Percentiles rank a stretch among this genome's conserved stretches.
Evolutionary conservation across 2,113 vertebrate genomes (phyloP).

Genomic region (Azemiops feae): DNA sequence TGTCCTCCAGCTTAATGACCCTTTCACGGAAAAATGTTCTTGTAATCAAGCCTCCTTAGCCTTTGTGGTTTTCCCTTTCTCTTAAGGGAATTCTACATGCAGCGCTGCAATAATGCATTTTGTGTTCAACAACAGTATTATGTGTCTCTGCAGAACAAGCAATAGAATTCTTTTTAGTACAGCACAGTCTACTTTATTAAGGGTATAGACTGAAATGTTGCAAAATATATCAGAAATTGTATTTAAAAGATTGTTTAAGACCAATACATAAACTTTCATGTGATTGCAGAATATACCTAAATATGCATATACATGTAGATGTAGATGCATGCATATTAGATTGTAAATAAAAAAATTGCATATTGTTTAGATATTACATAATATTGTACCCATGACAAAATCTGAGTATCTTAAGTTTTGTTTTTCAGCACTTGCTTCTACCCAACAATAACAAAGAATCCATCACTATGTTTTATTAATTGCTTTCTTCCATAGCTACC

Average conservation of each 20-base stretch:
- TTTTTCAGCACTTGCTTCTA: neutral
- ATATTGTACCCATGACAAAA: neutral
- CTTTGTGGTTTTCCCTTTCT: slow-evolving; percentile 23
- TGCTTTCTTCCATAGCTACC: neutral
- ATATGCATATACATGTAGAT: neutral
- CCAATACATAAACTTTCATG: neutral
- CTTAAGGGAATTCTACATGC: slow-evolving; percentile 22
- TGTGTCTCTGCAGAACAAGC: neutral
- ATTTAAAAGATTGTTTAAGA: neutral
- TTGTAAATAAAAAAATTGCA: neutral
- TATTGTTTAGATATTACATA: neutral
- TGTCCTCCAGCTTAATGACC: slow-evolving; percentile 30
- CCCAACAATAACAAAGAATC: neutral
- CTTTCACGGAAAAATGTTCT: slow-evolving; percentile 28
- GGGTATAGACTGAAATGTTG: neutral
- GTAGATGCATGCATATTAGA: neutral
- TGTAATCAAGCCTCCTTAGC: slow-evolving; percentile 37
- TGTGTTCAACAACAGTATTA: slow-evolving; percentile 17
- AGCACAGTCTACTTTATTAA: neutral
- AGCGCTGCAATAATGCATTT: slow-evolving; percentile 15
- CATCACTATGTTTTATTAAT: slow-evolving; percentile 2
- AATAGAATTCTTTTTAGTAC: neutral
- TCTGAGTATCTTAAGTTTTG: neutral
- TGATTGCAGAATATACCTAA: neutral
- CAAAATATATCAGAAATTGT: neutral